These are phyloP conservation scores for Eristalis tenax DNA, from an alignment of 2,888 invertebrate species.

Conservation along the genomic window DNA sequence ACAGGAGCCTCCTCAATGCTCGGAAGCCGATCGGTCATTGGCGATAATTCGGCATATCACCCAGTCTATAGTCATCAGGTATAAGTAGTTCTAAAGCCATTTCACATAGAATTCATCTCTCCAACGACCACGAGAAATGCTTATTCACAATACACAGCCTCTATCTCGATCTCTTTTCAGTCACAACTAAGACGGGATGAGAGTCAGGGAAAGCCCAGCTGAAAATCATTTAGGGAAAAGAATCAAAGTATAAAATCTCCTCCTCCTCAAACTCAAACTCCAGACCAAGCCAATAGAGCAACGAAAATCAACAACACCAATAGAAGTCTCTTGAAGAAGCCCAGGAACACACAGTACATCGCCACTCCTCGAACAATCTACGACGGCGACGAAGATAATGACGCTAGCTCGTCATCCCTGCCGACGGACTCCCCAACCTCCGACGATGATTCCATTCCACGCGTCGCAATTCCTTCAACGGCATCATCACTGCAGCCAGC, in stretches of 20 bases:
- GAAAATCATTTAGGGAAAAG: slow-evolving; percentile 78
- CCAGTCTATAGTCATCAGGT: slow-evolving; percentile 80
- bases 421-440: slow-evolving; percentile 72
- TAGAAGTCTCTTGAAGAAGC: slow-evolving; percentile 34
- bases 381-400: slow-evolving; percentile 56
- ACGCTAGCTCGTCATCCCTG: slow-evolving; percentile 73
- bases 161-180: slow-evolving; percentile 74
- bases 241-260: slow-evolving; percentile 53
- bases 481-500: slow-evolving; percentile 73
- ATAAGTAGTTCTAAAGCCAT: slow-evolving; percentile 72
- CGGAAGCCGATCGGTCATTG: slow-evolving; percentile 56
- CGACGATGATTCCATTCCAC: slow-evolving; percentile 31
- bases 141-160: slow-evolving; percentile 60
- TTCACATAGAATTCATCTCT: slow-evolving; percentile 24
- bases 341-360: slow-evolving; percentile 51
- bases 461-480: slow-evolving; percentile 67
- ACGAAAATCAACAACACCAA: slow-evolving; percentile 5
- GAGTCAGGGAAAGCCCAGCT: slow-evolving; percentile 81
- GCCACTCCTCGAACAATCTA: slow-evolving; percentile 28
- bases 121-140: slow-evolving; percentile 16
- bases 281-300: slow-evolving; percentile 4
- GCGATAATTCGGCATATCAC: slow-evolving; percentile 73
- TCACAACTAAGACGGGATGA: slow-evolving; percentile 81
- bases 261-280: slow-evolving; percentile 25
- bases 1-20: slow-evolving; percentile 38